Evolutionary conservation across 2,888 invertebrate genomes (phyloP), one percentile per base, ranked within the genome.

Genomic region (Drosophila meridionalis): DNA sequence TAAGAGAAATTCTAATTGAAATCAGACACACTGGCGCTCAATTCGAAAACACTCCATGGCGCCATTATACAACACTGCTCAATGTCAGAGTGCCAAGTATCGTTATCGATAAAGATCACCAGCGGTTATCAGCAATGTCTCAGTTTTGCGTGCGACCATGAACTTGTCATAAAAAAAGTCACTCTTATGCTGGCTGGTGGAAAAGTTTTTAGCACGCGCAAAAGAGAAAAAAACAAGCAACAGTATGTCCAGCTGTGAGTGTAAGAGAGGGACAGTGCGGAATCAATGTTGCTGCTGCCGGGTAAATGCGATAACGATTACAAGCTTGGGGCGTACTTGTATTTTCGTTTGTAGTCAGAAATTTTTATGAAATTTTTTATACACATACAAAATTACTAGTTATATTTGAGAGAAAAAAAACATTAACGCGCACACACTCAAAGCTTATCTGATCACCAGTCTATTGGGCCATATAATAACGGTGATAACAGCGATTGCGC

Each of bases 401-500:
- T 62, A 20, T 30, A 65, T 45, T 3, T 43, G 40, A 26, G 30
- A 26, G 53, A 32, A 59, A 32, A 8, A n/a, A 38, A 69, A 42
- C 14, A 50, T 26, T 42, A 50, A 11, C 40, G 32, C 43, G 30
- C 38, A 32, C 48, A 76, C 52, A 69, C 28, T 3, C n/a, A 70
- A 72, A 58, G 64, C 81, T 81, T 76, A 87, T 87, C 86, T 57
- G 67, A 65, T 53, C 28, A 55, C 30, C 32, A 40, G 28, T 53
- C 26, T 28, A 67, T 53, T 60, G 55, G 69, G 50, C 12, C 71
- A 28, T 64, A 66, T 56, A 62, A 56, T 53, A 67, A 43, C 26
- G 42, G 69, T 73, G 82, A 89, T 89, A 76, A 76, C 69, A 48
- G 55, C 69, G 86, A 78, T 87, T 87, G 88, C 86, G 90, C 86